These are phyloP conservation scores for Nymphalis io DNA, from an alignment of 1,140 invertebrate genomes.

Conservation along the genomic window DNA sequence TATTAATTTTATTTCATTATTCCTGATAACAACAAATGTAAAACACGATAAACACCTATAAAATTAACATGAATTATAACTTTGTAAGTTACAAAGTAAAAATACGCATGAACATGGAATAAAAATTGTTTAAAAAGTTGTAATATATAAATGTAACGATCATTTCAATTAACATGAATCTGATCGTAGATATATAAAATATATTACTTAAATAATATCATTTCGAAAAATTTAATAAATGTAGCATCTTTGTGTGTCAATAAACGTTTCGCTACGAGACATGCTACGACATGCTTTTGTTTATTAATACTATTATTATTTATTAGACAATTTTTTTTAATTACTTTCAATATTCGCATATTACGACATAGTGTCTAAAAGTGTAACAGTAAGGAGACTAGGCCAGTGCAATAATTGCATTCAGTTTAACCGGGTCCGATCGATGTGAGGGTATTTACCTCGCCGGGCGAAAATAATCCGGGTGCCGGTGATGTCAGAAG, in stretches of 20 bases:
- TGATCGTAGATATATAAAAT: too few species aligned
- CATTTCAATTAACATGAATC: too few species aligned
- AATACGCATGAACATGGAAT: too few species aligned
- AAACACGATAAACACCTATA: too few species aligned
- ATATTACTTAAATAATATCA: too few species aligned
- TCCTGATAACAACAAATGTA: too few species aligned
- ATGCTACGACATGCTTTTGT: neutral
- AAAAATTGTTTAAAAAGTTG: too few species aligned
- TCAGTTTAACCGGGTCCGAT: constrained; percentile 77
- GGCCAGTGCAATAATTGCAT: constrained; percentile 79
- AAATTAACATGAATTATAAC: too few species aligned
- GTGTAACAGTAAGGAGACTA: constrained; percentile 66
- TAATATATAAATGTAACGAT: too few species aligned
- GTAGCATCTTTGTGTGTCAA: neutral
- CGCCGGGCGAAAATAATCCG: constrained; percentile 78
- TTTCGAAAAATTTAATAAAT: neutral
- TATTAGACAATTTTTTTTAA: neutral
- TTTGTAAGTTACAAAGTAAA: too few species aligned
- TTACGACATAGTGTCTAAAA: constrained; percentile 12
- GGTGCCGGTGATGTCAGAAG: constrained; percentile 75
- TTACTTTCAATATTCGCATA: neutral
- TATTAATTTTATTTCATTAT: too few species aligned
- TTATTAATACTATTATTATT: neutral
- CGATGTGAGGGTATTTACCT: constrained; percentile 80
- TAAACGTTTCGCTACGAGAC: neutral